Percentiles rank a stretch among this genome's conserved stretches.
These are phyloP conservation scores for Galleria mellonella DNA, from an alignment of 1,140 invertebrate species.

Conservation along the genomic window DNA sequence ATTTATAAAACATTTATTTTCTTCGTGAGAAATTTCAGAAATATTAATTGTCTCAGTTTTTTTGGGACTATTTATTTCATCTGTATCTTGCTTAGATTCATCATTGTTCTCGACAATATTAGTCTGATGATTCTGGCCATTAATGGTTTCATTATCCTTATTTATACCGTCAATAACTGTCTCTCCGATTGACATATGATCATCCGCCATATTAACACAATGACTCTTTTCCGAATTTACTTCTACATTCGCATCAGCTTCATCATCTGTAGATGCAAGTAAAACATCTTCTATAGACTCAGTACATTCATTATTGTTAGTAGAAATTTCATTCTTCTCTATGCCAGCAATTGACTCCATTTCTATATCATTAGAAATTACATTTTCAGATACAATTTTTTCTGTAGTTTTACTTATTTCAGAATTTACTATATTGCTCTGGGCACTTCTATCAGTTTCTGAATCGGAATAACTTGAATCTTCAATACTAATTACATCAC, in stretches of 20 bases:
- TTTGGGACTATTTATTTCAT: too few relatives aligned
- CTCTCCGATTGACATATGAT: slow-evolving; percentile 15
- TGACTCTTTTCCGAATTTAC: background rate
- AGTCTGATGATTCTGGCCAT: background rate
- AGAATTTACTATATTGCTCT: too few relatives aligned
- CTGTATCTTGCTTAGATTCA: too few relatives aligned
- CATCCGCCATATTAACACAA: slow-evolving; percentile 22
- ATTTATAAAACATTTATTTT: too few relatives aligned
- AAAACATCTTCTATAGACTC: slow-evolving; percentile 37
- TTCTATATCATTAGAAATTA: background rate
- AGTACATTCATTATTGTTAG: slow-evolving; percentile 24
- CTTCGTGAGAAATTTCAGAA: too few relatives aligned
- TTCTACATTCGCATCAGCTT: slow-evolving; percentile 3
- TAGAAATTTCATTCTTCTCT: slow-evolving; percentile 6
- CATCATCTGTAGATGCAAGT: slow-evolving; percentile 42
- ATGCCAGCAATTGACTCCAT: slow-evolving; percentile 10
- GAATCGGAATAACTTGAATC: slow-evolving; percentile 59
- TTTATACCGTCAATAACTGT: slow-evolving; percentile 6
- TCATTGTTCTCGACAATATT: background rate
- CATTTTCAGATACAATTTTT: too few relatives aligned
- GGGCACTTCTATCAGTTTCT: slow-evolving; percentile 22
- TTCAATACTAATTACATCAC: slow-evolving; percentile 59
- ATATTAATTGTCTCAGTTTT: too few relatives aligned
- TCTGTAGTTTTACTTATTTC: too few relatives aligned
- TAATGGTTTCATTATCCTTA: background rate